Conservation (phyloP, 2,797 vertebrate species). For the Catharus ustulatus region DNA sequence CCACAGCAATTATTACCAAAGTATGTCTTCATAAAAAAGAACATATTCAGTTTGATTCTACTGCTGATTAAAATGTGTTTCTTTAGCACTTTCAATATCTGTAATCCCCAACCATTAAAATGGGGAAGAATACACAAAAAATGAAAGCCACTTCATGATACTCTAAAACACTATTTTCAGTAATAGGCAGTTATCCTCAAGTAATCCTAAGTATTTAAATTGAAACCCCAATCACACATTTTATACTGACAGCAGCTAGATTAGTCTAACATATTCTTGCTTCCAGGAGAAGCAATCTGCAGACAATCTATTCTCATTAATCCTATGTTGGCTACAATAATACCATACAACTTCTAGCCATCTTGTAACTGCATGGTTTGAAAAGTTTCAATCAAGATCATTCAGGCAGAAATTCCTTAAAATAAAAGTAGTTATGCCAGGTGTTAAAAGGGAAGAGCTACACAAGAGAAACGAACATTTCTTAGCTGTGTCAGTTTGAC, state of each 20-base stretch:
- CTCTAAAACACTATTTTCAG: not conserved
- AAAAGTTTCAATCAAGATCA: not conserved
- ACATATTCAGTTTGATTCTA: not conserved
- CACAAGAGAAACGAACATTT: not conserved
- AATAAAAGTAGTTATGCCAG: not conserved
- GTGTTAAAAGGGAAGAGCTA: not conserved
- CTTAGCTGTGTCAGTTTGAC: not conserved
- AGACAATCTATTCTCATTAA: not conserved
- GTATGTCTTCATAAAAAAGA: not conserved
- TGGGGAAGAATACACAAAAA: not conserved
- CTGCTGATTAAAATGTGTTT: not conserved
- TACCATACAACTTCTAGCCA: not conserved
- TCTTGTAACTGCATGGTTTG: not conserved
- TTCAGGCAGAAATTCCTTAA: not conserved
- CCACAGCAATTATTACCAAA: not conserved
- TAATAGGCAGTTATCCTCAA: not conserved
- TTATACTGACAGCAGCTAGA: not conserved
- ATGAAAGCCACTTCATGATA: not conserved
- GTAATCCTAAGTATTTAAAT: not conserved
- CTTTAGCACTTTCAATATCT: not conserved
- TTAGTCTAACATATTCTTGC: not conserved
- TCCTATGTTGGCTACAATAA: not conserved
- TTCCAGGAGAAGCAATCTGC: not conserved
- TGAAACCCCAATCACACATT: not conserved
- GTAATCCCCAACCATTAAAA: not conserved